phyloP scores from a whole-genome alignment of 2,797 vertebrate genomes.

The Sardinella longiceps region DNA sequence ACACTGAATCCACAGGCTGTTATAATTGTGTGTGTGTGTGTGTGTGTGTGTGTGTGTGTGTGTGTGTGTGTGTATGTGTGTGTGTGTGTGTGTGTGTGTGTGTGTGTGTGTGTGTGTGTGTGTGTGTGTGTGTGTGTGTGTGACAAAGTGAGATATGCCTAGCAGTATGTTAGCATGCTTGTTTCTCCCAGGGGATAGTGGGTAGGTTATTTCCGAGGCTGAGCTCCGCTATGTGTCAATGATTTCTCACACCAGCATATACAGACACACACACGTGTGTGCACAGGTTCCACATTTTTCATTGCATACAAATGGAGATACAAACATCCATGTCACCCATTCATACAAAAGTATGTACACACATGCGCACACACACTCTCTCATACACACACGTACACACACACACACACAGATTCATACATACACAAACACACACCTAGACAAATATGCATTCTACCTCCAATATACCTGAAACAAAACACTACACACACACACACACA shows the following conservation, averaged over 20 bases:
- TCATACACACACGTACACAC: too few relatives aligned
- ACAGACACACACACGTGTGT: neutral
- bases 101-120: constrained; percentile 10
- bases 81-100: constrained; percentile 10
- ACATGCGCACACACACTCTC: too few relatives aligned
- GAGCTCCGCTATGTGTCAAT: neutral
- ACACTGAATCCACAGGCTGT: constrained; percentile 16
- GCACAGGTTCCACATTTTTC: neutral
- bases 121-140: constrained; percentile 11
- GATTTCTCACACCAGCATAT: neutral
- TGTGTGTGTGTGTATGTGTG: constrained; percentile 4
- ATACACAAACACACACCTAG: neutral
- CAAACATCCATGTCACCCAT: neutral
- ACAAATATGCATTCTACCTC: too few relatives aligned
- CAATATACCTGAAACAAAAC: too few relatives aligned
- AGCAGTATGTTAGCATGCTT: neutral
- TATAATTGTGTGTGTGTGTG: constrained; percentile 1
- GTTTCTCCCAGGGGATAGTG: neutral
- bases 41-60: constrained; percentile 6
- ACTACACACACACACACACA: neutral
- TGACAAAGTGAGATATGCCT: neutral
- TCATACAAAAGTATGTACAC: neutral
- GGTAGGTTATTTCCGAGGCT: neutral
- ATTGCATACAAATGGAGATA: neutral
- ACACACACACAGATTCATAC: neutral